These are phyloP conservation scores for Stigmatopora nigra DNA, from an alignment of 2,113 vertebrate species.

Conservation along the genomic window DNA sequence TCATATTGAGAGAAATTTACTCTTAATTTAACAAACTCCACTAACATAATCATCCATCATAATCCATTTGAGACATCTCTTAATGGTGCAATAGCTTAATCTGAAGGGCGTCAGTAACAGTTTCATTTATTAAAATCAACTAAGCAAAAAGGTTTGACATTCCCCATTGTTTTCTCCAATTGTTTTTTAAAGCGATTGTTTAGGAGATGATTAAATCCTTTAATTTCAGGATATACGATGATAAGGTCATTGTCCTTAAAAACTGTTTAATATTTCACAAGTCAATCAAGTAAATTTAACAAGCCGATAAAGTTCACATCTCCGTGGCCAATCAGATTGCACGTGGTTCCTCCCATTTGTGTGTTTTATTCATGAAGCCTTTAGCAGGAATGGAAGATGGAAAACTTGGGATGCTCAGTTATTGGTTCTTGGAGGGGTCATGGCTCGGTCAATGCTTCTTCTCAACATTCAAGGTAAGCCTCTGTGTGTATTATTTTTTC, in stretches of 20 bases:
- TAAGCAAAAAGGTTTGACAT: background rate
- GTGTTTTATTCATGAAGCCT: slow-evolving; percentile 9
- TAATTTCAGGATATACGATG: too few species aligned
- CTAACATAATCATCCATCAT: too few species aligned
- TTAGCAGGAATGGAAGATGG: background rate
- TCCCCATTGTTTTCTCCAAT: background rate
- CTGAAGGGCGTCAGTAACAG: too few species aligned
- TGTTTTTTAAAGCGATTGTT: background rate
- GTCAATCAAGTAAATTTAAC: background rate
- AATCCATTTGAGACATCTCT: too few species aligned
- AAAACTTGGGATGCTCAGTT: background rate
- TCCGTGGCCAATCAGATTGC: background rate
- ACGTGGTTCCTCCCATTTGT: background rate
- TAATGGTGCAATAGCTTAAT: too few species aligned
- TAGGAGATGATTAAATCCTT: background rate
- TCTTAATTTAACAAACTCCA: too few species aligned
- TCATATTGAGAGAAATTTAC: too few species aligned
- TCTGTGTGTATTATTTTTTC: background rate
- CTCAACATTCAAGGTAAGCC: background rate
- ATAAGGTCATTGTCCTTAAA: too few species aligned
- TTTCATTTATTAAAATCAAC: too few species aligned
- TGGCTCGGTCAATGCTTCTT: background rate
- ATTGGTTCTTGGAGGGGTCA: background rate
- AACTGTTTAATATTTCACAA: too few species aligned
- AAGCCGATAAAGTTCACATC: background rate